phyloP scores from a whole-genome alignment of 2,797 vertebrate species.

The Phoxinus dragarum region DNA sequence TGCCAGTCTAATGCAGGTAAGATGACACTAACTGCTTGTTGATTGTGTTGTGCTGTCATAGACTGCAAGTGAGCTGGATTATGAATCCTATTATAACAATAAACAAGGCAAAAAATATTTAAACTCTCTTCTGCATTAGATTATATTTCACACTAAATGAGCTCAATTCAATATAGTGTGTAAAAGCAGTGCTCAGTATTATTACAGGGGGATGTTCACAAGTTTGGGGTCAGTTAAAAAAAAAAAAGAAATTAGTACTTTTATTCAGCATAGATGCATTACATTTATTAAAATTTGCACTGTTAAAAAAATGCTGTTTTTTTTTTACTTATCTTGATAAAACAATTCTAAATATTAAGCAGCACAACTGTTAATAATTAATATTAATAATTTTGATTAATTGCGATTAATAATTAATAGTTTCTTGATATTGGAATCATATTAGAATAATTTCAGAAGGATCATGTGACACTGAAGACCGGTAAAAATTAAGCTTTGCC shows the following conservation, averaged over 20 bases:
- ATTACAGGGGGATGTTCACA: not conserved
- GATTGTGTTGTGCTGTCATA: not conserved
- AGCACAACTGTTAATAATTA: not conserved
- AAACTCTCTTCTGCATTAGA: not conserved
- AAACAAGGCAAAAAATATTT: not conserved
- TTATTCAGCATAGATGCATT: no score
- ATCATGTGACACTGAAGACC: not conserved
- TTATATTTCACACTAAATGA: not conserved
- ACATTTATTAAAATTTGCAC: not conserved
- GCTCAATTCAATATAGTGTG: not conserved
- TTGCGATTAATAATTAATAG: no score
- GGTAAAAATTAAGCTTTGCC: not conserved
- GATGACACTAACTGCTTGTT: not conserved
- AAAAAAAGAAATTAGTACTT: no score
- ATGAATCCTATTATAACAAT: not conserved
- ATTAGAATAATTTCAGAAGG: not conserved
- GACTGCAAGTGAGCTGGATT: not conserved
- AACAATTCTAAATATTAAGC: not conserved
- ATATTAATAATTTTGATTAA: no score
- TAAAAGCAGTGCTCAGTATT: not conserved
- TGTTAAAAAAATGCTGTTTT: not conserved
- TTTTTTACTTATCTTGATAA: not conserved
- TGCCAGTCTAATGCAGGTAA: constrained; percentile 92
- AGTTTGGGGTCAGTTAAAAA: not conserved
- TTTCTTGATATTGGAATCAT: not conserved